Conservation (phyloP, 1,140 invertebrate genomes). For the Cotesia glomerata region DNA sequence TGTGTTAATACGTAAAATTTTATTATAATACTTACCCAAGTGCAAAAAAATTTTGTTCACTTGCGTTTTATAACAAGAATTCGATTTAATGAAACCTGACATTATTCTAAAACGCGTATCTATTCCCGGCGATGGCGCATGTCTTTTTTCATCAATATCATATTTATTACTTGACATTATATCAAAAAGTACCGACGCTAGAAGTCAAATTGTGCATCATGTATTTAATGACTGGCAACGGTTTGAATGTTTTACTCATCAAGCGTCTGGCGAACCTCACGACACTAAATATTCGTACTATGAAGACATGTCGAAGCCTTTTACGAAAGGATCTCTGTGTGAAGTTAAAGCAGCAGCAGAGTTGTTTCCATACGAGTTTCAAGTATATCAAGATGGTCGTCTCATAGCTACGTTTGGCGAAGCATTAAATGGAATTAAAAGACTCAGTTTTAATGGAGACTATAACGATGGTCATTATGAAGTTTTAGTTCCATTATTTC, state of each 20-base stretch:
- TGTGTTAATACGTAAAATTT: too few relatives aligned
- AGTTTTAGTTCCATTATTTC: not conserved
- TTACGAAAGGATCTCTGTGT: slow-evolving; percentile 1
- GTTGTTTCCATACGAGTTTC: not conserved
- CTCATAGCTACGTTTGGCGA: not conserved
- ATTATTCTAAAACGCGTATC: too few relatives aligned
- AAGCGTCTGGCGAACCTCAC: slow-evolving; percentile 1
- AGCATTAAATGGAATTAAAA: slow-evolving; percentile 8
- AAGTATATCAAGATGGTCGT: not conserved
- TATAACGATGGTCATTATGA: slow-evolving; percentile 3
- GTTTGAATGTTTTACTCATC: slow-evolving; percentile 9
- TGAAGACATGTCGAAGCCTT: slow-evolving; percentile 2
- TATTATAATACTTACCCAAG: too few relatives aligned
- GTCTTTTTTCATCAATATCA: not conserved
- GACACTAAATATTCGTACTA: slow-evolving; percentile 5
- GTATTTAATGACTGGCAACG: not conserved
- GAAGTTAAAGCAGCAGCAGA: slow-evolving; percentile 8
- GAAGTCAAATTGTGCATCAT: slow-evolving; percentile 4
- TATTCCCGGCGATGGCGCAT: too few relatives aligned
- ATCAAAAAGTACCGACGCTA: not conserved
- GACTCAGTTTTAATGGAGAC: slow-evolving; percentile 5
- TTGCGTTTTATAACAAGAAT: too few relatives aligned
- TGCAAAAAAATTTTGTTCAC: too few relatives aligned
- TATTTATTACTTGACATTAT: not conserved
- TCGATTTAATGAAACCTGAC: too few relatives aligned